These are phyloP conservation scores for Choristoneura rosaceana DNA, from an alignment of 2,888 invertebrate genomes.

Conservation along the genomic window DNA sequence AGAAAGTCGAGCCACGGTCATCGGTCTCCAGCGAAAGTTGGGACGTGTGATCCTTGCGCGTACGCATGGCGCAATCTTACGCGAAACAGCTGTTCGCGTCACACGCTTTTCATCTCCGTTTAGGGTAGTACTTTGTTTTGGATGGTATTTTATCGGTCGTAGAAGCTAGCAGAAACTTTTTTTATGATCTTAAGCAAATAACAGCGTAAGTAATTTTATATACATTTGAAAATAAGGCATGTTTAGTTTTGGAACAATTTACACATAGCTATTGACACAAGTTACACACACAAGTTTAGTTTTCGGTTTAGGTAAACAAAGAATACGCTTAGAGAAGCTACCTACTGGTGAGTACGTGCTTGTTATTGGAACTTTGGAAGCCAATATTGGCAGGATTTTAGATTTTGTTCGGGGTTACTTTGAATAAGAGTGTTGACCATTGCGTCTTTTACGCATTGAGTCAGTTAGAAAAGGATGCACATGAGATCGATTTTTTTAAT, in stretches of 20 bases:
- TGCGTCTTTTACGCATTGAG: too few relatives aligned
- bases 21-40: conserved; percentile 81
- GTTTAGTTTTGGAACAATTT: not conserved
- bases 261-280: not conserved
- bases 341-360: not conserved
- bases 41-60: conserved; percentile 62
- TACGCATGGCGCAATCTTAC: conserved; percentile 55
- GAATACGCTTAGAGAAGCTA: not conserved
- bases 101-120: not conserved
- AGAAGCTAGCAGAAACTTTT: not conserved
- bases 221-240: not conserved
- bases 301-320: not conserved
- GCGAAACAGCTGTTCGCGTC: conserved; percentile 35
- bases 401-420: too few relatives aligned
- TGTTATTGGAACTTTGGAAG: not conserved
- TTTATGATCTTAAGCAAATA: not conserved
- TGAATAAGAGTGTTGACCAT: too few relatives aligned
- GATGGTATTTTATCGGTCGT: not conserved
- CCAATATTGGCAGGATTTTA: not conserved
- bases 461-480: too few relatives aligned
- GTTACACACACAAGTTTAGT: not conserved
- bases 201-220: not conserved
- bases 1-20: conserved; percentile 84
- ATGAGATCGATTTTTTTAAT: too few relatives aligned
- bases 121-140: not conserved